Evolutionary conservation across 1,140 invertebrate genomes (phyloP).

Genomic region (Eriosoma lanigerum): DNA sequence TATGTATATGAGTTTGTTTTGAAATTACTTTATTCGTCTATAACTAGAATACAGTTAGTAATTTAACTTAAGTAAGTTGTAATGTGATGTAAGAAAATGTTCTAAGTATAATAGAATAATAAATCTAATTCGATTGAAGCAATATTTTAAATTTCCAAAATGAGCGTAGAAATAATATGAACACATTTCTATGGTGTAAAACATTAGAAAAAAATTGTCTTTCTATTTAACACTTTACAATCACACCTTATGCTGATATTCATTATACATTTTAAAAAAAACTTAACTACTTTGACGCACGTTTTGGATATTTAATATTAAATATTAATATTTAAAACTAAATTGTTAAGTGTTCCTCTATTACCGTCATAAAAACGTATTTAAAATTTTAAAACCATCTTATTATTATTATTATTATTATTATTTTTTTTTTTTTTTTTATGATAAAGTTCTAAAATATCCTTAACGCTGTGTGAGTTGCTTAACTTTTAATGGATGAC

Average conservation of each 20-base stretch:
- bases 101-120: too few species aligned
- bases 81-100: too few species aligned
- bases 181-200: neutral
- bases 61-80: too few species aligned
- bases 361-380: constrained; percentile 6
- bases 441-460: neutral
- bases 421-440: too few species aligned
- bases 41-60: too few species aligned
- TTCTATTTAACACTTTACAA: too few species aligned
- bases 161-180: too few species aligned
- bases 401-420: neutral
- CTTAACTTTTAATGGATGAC: neutral
- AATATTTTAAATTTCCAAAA: too few species aligned
- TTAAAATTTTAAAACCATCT: neutral
- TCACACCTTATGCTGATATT: neutral
- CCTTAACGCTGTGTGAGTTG: neutral
- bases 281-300: neutral
- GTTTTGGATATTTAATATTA: too few species aligned
- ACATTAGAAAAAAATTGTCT: neutral
- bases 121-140: too few species aligned
- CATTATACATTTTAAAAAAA: neutral
- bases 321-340: constrained; percentile 1
- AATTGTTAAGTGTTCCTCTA: neutral
- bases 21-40: too few species aligned
- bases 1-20: too few species aligned